phyloP scores from a whole-genome alignment of 37 sponge, comb jelly and placozoan species.

The Cladorhizidae sp. region DNA sequence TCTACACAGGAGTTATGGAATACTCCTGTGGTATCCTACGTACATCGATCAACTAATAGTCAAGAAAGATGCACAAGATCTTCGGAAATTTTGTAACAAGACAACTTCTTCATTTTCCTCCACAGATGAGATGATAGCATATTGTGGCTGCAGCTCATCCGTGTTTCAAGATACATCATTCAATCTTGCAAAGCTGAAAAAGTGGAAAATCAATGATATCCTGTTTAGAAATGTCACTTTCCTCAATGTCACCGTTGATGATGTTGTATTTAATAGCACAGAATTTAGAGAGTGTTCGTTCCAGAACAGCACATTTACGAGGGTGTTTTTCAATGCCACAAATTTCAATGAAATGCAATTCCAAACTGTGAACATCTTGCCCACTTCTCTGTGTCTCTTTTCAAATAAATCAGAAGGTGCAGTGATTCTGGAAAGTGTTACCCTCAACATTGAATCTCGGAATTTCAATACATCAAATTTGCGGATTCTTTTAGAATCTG shows the following conservation, averaged over 20 bases:
- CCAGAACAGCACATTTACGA: neutral
- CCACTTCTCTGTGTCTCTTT: neutral
- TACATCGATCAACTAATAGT: slow-evolving; percentile 46
- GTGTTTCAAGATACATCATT: slow-evolving; percentile 6
- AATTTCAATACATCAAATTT: neutral
- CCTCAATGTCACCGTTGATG: neutral
- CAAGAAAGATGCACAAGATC: neutral
- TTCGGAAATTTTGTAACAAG: slow-evolving; percentile 14
- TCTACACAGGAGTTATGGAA: slow-evolving; percentile 57
- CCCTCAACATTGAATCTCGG: neutral
- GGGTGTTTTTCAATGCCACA: neutral
- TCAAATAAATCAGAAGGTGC: no score
- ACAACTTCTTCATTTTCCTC: neutral
- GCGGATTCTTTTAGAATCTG: neutral
- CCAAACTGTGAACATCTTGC: neutral
- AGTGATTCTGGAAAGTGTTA: neutral
- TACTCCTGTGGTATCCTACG: slow-evolving; percentile 73
- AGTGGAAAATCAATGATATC: slow-evolving; percentile 6
- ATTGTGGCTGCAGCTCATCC: slow-evolving; percentile 36
- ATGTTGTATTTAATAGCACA: slow-evolving; percentile 1
- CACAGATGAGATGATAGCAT: neutral
- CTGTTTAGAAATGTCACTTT: slow-evolving; percentile 26
- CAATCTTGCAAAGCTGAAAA: neutral
- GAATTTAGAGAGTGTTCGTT: slow-evolving; percentile 12
- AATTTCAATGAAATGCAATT: neutral